These are phyloP conservation scores for Danaus chrysippus DNA, from an alignment of 2,888 invertebrate species.

Conservation along the genomic window DNA sequence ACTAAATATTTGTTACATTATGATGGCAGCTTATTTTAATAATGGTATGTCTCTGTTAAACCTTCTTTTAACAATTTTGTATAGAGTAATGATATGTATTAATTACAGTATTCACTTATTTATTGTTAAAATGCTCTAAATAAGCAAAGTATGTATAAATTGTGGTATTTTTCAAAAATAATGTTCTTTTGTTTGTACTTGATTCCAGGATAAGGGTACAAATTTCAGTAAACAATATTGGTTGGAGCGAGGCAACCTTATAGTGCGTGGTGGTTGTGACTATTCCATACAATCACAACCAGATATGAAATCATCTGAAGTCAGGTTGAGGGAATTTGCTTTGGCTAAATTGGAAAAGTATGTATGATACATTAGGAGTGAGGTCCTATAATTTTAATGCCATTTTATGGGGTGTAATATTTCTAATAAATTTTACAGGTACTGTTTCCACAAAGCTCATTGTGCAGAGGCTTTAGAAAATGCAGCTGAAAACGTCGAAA, in stretches of 20 bases:
- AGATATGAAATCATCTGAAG: conserved; percentile 78
- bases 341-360: conserved; percentile 85
- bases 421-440: conserved; percentile 64
- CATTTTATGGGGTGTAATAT: too few relatives aligned
- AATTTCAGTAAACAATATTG: conserved; percentile 85
- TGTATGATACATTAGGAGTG: conserved; percentile 23
- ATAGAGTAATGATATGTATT: too few relatives aligned
- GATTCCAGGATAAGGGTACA: conserved; percentile 82
- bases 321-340: conserved; percentile 84
- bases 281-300: conserved; percentile 80
- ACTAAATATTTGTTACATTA: too few relatives aligned
- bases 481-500: conserved; percentile 83
- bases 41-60: too few relatives aligned
- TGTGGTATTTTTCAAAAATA: background rate
- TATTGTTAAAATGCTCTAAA: too few relatives aligned
- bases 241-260: conserved; percentile 86
- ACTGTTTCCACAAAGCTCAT: conserved; percentile 86
- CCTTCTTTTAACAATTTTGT: too few relatives aligned
- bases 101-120: too few relatives aligned
- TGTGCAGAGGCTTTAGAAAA: conserved; percentile 86
- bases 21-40: too few relatives aligned
- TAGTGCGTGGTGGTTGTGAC: conserved; percentile 85
- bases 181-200: conserved; percentile 36
- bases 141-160: background rate
- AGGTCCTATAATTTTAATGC: background rate